Evolutionary conservation across 37 sponge, comb jelly and placozoan species (phyloP).

Genomic region (Halichondria panicea): DNA sequence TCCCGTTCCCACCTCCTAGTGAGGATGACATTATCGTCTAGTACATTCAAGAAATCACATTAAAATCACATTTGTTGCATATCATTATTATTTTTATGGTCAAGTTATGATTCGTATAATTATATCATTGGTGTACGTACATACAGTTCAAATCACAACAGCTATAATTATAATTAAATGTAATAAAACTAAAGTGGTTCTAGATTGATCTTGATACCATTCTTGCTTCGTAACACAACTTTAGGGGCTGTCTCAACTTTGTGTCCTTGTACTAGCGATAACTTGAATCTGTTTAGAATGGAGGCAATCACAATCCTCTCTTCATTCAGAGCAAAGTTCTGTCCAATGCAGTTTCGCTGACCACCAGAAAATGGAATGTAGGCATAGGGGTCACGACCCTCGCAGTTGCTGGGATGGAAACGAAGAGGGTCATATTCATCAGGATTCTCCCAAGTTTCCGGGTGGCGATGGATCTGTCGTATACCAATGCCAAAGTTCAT

Average conservation of each 20-base stretch:
- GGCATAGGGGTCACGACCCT: constrained; percentile 42
- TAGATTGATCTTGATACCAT: constrained; percentile 42
- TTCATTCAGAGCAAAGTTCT: constrained; percentile 75
- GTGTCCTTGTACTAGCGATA: constrained; percentile 2
- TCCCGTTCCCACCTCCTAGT: too few relatives aligned
- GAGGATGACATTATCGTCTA: too few relatives aligned
- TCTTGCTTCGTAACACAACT: background rate
- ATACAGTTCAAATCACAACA: too few relatives aligned
- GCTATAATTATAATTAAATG: too few relatives aligned
- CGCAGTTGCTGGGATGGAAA: constrained; percentile 46
- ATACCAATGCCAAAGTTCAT: constrained; percentile 17
- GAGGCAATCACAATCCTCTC: constrained; percentile 37
- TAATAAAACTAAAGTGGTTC: too few relatives aligned
- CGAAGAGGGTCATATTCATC: constrained; percentile 70
- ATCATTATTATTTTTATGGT: too few relatives aligned
- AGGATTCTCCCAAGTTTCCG: constrained; percentile 69
- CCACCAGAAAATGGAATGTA: constrained; percentile 86
- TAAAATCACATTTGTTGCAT: too few relatives aligned
- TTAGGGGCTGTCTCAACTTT: background rate
- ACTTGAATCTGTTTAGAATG: constrained; percentile 11
- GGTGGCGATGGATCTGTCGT: constrained; percentile 32
- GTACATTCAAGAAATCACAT: too few relatives aligned
- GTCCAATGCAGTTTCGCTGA: constrained; percentile 81
- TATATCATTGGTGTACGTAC: too few relatives aligned
- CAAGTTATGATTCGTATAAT: too few relatives aligned